Evolutionary conservation across 2,113 vertebrate species (phyloP), one percentile per base, ranked within the genome.

Genomic region (Hydrolagus affinis): DNA sequence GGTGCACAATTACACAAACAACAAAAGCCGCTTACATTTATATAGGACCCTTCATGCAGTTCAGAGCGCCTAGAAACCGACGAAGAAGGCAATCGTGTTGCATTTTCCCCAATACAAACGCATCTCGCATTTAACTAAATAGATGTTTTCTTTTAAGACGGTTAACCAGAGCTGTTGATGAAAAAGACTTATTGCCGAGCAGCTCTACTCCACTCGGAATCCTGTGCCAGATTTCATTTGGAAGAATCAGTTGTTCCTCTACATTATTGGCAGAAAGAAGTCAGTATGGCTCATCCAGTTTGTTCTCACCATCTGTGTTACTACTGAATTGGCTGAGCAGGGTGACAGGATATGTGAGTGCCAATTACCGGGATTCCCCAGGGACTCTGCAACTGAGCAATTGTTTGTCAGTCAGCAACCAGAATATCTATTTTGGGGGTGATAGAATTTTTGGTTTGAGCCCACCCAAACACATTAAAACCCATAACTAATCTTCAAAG

Each of bases 361-460:
- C 60, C 78, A 83, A 83, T 83, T 83, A 83, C 25, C 32, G 59
- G 32, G 17, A 68, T 30, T 83, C 25, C 78, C 64, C 17, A 66
- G 62, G 28, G 78, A 83, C 62, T 30, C 62, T 64, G 62, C 78
- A 83, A 83, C 78, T 25, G 66, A 83, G 60, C 25, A 32, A 11
- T 19, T 21, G 64, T 12, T 78, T 28, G 28, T 83, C 60, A 83
- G 28, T 83, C 78, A 83, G 60, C 62, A 66, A 19, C 14, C 32
- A 14, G 25, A 8, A 30, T 83, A 25, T 64, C 77, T 30, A 25
- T 12, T 21, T n/a, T 30, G 28, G 62, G 1, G 28, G 78, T 30
- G 60, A 83, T 30, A 30, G 62, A 30, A 83, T 32, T 66, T 25
- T 30, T 80, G 59, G 60, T 8, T 62, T 80, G 12, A 62, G 59